Conservation (phyloP, 2,888 invertebrate genomes). For the Pyralis farinalis region DNA sequence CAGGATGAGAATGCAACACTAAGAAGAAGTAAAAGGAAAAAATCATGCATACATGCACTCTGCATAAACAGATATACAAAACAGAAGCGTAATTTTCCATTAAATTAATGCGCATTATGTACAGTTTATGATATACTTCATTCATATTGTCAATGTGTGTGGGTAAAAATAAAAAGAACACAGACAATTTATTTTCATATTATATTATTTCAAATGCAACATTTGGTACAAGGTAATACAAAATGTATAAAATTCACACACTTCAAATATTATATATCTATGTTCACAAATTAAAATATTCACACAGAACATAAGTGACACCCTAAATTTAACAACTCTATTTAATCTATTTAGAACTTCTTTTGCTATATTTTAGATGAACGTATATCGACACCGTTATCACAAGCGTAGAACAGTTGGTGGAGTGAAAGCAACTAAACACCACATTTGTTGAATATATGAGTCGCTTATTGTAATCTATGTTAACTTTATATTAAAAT, state of each 20-base stretch:
- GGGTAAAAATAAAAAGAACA: conserved; percentile 31
- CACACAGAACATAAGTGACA: conserved; percentile 50
- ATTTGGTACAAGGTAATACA: conserved; percentile 74
- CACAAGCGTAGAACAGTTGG: no score
- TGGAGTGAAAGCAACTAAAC: no score
- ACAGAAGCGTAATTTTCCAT: no score
- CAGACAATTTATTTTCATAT: conserved; percentile 46
- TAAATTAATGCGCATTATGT: no score
- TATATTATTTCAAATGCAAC: conserved; percentile 74
- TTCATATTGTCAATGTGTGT: conserved; percentile 6
- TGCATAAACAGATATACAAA: no score
- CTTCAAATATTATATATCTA: conserved; percentile 33
- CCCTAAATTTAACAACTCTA: conserved; percentile 35
- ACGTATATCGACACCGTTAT: no score
- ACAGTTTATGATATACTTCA: no score
- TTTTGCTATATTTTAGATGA: conserved; percentile 23
- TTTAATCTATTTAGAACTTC: conserved; percentile 32
- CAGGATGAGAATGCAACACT: background rate
- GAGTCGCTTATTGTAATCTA: no score
- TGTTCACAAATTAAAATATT: conserved; percentile 53
- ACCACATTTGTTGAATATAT: no score
- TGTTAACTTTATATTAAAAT: no score
- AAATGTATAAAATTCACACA: conserved; percentile 76
- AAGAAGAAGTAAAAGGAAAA: no score
- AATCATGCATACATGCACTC: no score